A percentile compares a stretch with the other conserved stretches of the same genome.
Evolutionary conservation across 92 coral and sea anemone species (phyloP).

Genomic region (Porites rus): DNA sequence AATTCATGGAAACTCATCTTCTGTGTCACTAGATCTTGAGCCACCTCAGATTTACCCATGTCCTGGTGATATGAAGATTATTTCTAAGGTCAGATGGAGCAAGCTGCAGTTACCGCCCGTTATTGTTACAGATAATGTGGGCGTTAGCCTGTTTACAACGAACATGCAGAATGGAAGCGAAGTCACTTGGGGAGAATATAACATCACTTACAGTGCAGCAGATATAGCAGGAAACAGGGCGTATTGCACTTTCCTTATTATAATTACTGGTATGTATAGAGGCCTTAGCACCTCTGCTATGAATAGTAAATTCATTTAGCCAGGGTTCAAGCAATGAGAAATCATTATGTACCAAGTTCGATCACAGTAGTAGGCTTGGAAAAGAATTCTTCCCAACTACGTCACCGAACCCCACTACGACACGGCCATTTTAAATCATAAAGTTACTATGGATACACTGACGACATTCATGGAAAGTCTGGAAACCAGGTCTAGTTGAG

Average conservation of each 20-base stretch:
- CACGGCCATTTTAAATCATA: too few species aligned
- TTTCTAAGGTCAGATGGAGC: neutral
- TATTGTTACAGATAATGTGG: slow-evolving; percentile 56
- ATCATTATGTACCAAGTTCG: too few species aligned
- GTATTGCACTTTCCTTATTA: neutral
- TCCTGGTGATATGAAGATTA: slow-evolving; percentile 37
- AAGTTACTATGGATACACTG: too few species aligned
- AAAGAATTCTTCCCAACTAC: too few species aligned
- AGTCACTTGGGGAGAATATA: slow-evolving; percentile 50
- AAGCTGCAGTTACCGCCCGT: slow-evolving; percentile 41
- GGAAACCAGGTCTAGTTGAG: too few species aligned
- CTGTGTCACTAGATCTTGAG: slow-evolving; percentile 38
- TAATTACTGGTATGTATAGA: slow-evolving; percentile 3
- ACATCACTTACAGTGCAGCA: slow-evolving; percentile 48
- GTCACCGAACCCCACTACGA: too few species aligned
- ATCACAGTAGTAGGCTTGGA: too few species aligned
- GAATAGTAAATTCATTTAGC: too few species aligned
- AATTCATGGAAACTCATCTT: too few species aligned
- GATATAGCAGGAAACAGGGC: slow-evolving; percentile 62
- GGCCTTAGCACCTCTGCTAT: too few species aligned
- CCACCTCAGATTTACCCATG: slow-evolving; percentile 47
- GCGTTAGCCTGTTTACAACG: slow-evolving; percentile 27
- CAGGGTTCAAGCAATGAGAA: too few species aligned
- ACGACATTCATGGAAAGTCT: too few species aligned
- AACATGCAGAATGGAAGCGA: slow-evolving; percentile 44